Evolutionary conservation across 64 coral and sea anemone species (phyloP), one percentile per base, ranked within the genome.

Genomic region (Platygyra sinensis): DNA sequence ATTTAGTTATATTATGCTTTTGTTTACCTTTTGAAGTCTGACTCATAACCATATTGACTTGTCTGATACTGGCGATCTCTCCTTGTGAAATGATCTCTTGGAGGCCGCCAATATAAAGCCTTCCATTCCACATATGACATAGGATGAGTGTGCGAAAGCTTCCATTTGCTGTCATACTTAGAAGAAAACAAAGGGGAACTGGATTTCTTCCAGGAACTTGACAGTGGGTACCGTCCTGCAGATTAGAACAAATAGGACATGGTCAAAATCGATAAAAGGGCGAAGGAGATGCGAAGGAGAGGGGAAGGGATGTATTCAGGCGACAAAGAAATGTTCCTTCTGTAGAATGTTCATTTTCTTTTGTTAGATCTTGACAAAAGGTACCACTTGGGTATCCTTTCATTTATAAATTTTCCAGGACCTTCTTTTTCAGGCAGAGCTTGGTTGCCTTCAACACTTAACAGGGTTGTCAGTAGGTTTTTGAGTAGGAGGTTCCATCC

Each of bases 81-180:
- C 81, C 63, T 28, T 9, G 20, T 13, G 24, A 13, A 22, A 71
- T 24, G 24, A 31, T 71, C 30, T 38, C 28, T 22, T 74, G 75
- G 75, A 24, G 90, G 90, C 15, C 83, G 65, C 30, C 90, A 64
- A 67, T 92, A 87, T 24, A 92, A 31, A 60, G 90, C 73, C 67
- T 92, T 92, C 30, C 82, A 67, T 49, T 92, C 90, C 17, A 81
- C 59, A 22, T 92, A 71, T 52, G 73, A 79, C 61, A 92, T 65
- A 16, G 90, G 90, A 73, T 92, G 52, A 33, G 82, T 92, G 18
- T 64, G 79, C 25, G 90, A 76, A 30, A 81, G 52, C 61, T 54
- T 62, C 90, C 90, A 79, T 79, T 87, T 86, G 19, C 72, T 72
- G 22, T 85, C 62, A 85, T 85, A 50, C n/a, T 69, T 24, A 11